Base-by-base conservation (phyloP, 1,140 invertebrate species). In the Leptonema lineaticorne region DNA sequence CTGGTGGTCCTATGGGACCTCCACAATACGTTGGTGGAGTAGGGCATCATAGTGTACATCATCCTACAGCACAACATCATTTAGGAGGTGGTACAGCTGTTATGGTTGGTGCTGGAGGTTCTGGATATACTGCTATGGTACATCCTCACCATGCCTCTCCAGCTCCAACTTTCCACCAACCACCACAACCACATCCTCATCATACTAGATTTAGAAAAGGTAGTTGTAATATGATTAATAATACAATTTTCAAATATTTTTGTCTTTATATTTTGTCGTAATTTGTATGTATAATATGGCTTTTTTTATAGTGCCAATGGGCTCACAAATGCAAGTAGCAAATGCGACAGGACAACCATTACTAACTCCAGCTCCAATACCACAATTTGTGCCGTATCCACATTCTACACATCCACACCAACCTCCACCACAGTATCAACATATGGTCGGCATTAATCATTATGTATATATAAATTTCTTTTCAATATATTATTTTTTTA, bases 291-390 rank as follows among this genome's bases (percentile, higher is more conserved):
- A 28, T 16, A 7, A 5, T 16, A 16, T 68, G 20, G 6, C 50
- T 68, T 33, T 29, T 67, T 63, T 74, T 69, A 6, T 72, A 78
- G 76, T 78, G 62, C 74, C 75, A 46, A 74, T 78, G 58, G 75
- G 74, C 11, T 74, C 76, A 4, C 79, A 78, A 24, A 77, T 82
- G 71, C 78, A 78, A 65, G 81, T 82, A 68, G 84, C 88, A 41
- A 90, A 90, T 57, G 92, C 91, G 45, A 94, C 92, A 33, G 92
- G 92, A 0, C 92, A 93, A 76, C 92, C 92, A 4, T 80, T 95
- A 58, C 79, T 94, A 72, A 89, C 92, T 29, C 86, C 91, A 9
- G 89, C 87, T 4, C 90, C 86, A 9, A 75, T 88, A 73, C 86
- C 85, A 74, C 84, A 76, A 65, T 86, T 85, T 75, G 81, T 88